Conservation (phyloP, 1,140 invertebrate genomes). For the Microplitis demolitor region DNA sequence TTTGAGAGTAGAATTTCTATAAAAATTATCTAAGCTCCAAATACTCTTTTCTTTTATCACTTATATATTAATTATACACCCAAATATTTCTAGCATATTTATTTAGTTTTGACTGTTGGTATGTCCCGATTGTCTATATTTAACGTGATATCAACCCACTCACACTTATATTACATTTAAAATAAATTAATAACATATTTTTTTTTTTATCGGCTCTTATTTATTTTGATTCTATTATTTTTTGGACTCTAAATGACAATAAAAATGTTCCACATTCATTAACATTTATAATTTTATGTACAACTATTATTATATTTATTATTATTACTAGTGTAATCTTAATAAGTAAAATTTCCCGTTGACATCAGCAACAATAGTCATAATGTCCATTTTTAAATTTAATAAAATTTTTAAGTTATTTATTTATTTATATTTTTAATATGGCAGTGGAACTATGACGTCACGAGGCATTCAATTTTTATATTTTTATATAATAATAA, state of each 20-base stretch:
- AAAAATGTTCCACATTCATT: too few relatives aligned
- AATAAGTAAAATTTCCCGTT: too few relatives aligned
- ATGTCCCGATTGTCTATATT: conserved; percentile 49
- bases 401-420: background rate
- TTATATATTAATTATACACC: too few relatives aligned
- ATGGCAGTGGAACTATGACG: conserved; percentile 24
- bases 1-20: conserved; percentile 28
- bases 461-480: background rate
- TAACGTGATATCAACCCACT: conserved; percentile 42
- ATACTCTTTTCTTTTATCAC: conserved; percentile 33
- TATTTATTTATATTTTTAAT: background rate
- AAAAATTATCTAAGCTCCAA: conserved; percentile 32
- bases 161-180: conserved; percentile 31
- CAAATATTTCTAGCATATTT: background rate
- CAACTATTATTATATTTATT: too few relatives aligned
- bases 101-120: conserved; percentile 32
- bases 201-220: too few relatives aligned
- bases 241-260: background rate
- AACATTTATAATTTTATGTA: too few relatives aligned
- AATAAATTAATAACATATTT: too few relatives aligned
- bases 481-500: too few relatives aligned
- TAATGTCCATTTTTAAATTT: background rate
- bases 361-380: background rate
- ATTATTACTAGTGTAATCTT: too few relatives aligned
- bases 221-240: background rate